Evolutionary conservation across 2,797 vertebrate genomes (phyloP).

Genomic region (Urocyon cinereoargenteus): DNA sequence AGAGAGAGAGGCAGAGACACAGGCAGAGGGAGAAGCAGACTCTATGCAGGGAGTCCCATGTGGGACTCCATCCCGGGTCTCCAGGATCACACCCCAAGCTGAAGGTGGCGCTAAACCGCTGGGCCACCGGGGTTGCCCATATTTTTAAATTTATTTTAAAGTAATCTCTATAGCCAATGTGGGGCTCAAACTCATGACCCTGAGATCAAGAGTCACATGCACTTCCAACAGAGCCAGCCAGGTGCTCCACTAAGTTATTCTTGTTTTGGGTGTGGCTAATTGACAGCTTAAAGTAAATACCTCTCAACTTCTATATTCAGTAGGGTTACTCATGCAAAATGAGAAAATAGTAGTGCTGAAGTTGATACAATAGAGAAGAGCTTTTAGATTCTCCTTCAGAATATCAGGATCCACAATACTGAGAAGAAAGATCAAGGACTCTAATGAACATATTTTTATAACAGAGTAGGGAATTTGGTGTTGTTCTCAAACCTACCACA

Average conservation of each 20-base stretch:
- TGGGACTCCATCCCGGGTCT: no score
- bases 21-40: no score
- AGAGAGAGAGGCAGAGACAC: no score
- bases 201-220: neutral
- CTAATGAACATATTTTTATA: neutral
- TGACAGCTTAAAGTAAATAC: neutral
- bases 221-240: neutral
- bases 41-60: no score
- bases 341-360: neutral
- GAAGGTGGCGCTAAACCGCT: no score
- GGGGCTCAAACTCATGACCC: neutral
- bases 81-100: no score
- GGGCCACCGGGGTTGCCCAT: no score
- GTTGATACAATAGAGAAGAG: neutral
- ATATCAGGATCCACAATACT: neutral
- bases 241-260: neutral
- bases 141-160: neutral
- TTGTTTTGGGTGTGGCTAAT: neutral
- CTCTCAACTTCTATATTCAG: neutral
- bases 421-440: neutral
- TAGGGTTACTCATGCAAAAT: conserved; percentile 13
- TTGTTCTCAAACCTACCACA: conserved; percentile 87
- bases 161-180: neutral
- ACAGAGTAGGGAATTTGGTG: neutral
- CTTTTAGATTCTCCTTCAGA: neutral